Evolutionary conservation across 1,140 invertebrate genomes (phyloP), one percentile per base, ranked within the genome.

Genomic region (Nasonia longicornis): DNA sequence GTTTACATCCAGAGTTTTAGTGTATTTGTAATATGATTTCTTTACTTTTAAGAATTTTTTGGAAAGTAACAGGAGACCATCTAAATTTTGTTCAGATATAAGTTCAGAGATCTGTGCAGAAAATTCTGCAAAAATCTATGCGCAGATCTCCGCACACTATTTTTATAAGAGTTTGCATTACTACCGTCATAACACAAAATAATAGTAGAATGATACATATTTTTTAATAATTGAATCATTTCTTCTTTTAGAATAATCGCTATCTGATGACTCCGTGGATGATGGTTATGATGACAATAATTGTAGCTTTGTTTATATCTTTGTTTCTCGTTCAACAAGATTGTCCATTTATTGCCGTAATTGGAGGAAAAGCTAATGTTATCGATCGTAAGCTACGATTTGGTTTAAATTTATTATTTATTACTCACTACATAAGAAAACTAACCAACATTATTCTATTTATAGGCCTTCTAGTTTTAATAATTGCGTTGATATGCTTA

Each of bases 231-330:
- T 74, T 35, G 7, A 73, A 83, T 86, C 84, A 38, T 84, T 85
- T 6, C 16, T 16, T 58, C 6, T 58, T 83, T 0, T 82, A 92
- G 91, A 89, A 89, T 63, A 89, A 91, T 81, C 89, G 91, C 74
- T 89, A 89, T 52, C 88, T 90, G 8, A 89, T 92, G 85, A 82
- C 89, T 45, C 91, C 91, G 3, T 92, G 91, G 91, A 88, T 92
- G 88, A 89, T 88, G 85, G 85, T 89, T 16, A 90, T 88, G 87
- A 89, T 90, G 85, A 89, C 89, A 77, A 88, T 89, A 83, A 89
- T 90, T 80, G 87, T 88, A 12, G 87, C 88, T 0, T 48, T 88
- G 64, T 84, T 87, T 11, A 87, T 90, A 69, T 89, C 88, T 10
- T 38, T 90, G 26, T 89, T 90, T 80, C 81, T 90, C 26, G 86